These are phyloP conservation scores for Tachina fera DNA, from an alignment of 2,888 invertebrate species.

Conservation along the genomic window DNA sequence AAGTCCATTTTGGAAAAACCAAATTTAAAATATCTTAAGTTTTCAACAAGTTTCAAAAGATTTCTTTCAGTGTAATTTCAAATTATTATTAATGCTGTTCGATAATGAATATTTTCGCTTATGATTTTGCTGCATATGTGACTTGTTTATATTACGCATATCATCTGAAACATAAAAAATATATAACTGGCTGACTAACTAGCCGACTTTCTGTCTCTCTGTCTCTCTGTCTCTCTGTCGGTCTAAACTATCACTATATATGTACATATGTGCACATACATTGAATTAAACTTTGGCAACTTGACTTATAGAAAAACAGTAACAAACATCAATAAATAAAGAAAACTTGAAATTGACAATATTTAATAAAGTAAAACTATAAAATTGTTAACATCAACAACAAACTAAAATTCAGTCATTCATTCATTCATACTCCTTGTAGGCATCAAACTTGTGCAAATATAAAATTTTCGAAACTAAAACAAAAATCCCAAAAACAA, in stretches of 20 bases:
- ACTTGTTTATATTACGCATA: background rate
- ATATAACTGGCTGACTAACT: background rate
- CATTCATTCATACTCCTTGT: background rate
- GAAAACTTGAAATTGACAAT: slow-evolving; percentile 66
- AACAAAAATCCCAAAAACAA: slow-evolving; percentile 12
- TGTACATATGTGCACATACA: background rate
- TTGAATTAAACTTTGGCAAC: slow-evolving; percentile 41
- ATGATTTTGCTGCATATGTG: slow-evolving; percentile 42
- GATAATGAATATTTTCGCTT: slow-evolving; percentile 55
- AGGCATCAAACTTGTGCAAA: slow-evolving; percentile 42
- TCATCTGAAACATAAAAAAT: background rate
- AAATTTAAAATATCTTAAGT: too few relatives aligned
- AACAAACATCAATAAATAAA: slow-evolving; percentile 52
- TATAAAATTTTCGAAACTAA: slow-evolving; percentile 19
- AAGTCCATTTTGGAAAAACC: too few relatives aligned
- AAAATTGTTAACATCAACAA: slow-evolving; percentile 57
- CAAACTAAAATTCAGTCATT: background rate
- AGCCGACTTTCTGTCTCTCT: slow-evolving; percentile 10
- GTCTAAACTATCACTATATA: background rate
- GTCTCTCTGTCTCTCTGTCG: slow-evolving; percentile 6
- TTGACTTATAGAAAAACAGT: slow-evolving; percentile 14
- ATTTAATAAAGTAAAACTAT: slow-evolving; percentile 64
- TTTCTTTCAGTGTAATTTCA: slow-evolving; percentile 22
- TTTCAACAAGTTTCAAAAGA: background rate
- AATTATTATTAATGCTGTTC: slow-evolving; percentile 24